These are phyloP conservation scores for Oceanites oceanicus DNA, from an alignment of 2,113 vertebrate genomes.

Conservation along the genomic window DNA sequence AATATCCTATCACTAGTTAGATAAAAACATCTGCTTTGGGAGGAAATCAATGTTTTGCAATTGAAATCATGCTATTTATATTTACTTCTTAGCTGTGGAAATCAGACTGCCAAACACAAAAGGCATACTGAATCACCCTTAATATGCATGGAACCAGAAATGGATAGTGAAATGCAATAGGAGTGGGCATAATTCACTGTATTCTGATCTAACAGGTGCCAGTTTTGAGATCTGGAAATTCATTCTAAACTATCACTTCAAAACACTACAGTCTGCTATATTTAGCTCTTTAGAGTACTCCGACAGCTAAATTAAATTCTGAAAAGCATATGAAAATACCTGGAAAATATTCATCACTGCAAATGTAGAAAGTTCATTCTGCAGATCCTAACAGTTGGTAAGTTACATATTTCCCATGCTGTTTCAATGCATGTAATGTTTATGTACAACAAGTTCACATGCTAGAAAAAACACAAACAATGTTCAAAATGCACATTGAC, in stretches of 20 bases:
- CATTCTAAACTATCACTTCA: conserved; percentile 10
- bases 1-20: neutral
- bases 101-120: conserved; percentile 20
- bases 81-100: conserved; percentile 30
- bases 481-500: neutral
- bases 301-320: neutral
- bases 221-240: conserved; percentile 23
- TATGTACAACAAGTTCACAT: neutral
- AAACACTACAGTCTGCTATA: conserved; percentile 5
- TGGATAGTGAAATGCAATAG: neutral
- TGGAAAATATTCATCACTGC: neutral
- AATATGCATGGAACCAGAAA: conserved; percentile 15
- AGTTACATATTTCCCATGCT: neutral
- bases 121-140: conserved; percentile 31
- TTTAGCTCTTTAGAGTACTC: conserved; percentile 4
- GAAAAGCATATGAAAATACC: neutral
- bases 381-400: neutral
- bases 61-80: conserved; percentile 28
- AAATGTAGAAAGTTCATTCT: neutral
- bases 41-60: conserved; percentile 41
- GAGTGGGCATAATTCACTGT: conserved; percentile 11
- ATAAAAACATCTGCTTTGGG: conserved; percentile 8
- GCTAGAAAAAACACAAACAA: neutral
- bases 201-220: conserved; percentile 35
- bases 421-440: neutral